A percentile compares a stretch with the other conserved stretches of the same genome.
These are phyloP conservation scores for Vireo griseus DNA, from an alignment of 2,797 vertebrate genomes.

Conservation along the genomic window DNA sequence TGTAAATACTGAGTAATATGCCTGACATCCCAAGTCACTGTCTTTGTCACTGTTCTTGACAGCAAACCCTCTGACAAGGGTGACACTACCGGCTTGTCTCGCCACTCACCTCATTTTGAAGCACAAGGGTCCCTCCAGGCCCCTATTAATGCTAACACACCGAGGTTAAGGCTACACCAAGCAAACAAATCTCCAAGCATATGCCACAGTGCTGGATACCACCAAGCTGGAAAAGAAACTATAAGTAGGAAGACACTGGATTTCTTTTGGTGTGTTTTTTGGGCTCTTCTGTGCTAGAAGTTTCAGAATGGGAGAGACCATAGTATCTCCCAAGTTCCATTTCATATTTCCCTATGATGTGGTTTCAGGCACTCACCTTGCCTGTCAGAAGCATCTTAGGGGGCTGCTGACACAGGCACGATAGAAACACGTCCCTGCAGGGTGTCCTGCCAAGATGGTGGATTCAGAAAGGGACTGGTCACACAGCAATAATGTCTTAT, in stretches of 20 bases:
- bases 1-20: background rate
- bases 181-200: background rate
- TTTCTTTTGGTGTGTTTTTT: background rate
- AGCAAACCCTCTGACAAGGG: background rate
- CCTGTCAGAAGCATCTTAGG: background rate
- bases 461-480: background rate
- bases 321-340: background rate
- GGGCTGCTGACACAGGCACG: background rate
- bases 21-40: background rate
- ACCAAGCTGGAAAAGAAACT: background rate
- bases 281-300: background rate
- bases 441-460: background rate
- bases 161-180: background rate
- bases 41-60: background rate
- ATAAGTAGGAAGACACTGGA: background rate
- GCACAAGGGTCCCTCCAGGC: background rate
- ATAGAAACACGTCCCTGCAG: background rate
- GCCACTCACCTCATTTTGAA: background rate
- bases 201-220: background rate
- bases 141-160: background rate
- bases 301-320: background rate
- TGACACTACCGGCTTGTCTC: background rate
- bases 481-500: background rate
- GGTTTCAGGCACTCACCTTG: background rate
- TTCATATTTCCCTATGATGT: rapidly evolving